Base-by-base conservation (phyloP, 1,140 invertebrate species). In the Phocides pigmalion region DNA sequence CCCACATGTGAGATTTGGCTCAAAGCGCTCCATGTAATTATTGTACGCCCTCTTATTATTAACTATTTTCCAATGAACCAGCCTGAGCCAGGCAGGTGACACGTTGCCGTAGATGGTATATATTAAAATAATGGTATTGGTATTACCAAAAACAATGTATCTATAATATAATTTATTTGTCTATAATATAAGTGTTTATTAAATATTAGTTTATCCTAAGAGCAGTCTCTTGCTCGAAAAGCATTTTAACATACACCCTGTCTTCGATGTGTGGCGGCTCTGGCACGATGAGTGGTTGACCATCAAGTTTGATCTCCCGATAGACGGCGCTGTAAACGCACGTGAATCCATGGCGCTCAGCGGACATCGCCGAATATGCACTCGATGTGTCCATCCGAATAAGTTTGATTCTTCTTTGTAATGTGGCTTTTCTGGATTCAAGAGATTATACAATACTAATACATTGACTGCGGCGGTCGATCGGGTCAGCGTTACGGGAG, bases 291-390 rank as follows among this genome's bases (percentile, higher is more conserved):
- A 95, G 82, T 1, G 93, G 92, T 62, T 93, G 79, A 28, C 93
- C 94, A 62, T 94, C 89, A 25, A 93, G 88, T 69, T 93, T 93
- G 68, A 96, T 94, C 51, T 96, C 95, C 0, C 81, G 81, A 73
- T 95, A 96, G 4, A 91, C 91, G 4, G 95, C 74, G 28, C 90
- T 89, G 73, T 94, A 96, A 37, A 95, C 92, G 62, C 92, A 92
- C 28, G 94, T 92, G 78, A 95, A 96, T 11, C 95, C 95, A 6
- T 95, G 79, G 61, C 93, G 93, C 62, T 93, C 93, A 49, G 95
- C 94, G 0, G 95, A 93, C 75, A 93, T 93, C 0, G 95, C 95
- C 4, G 95, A 96, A 78, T 93, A 96, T 46, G 93, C 89, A 58
- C 95, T 96, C 4, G 95, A 94, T 61, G 95, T 96, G 64, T 95